Conservation (phyloP, 2,797 vertebrate species). For the Sciaenops ocellatus region DNA sequence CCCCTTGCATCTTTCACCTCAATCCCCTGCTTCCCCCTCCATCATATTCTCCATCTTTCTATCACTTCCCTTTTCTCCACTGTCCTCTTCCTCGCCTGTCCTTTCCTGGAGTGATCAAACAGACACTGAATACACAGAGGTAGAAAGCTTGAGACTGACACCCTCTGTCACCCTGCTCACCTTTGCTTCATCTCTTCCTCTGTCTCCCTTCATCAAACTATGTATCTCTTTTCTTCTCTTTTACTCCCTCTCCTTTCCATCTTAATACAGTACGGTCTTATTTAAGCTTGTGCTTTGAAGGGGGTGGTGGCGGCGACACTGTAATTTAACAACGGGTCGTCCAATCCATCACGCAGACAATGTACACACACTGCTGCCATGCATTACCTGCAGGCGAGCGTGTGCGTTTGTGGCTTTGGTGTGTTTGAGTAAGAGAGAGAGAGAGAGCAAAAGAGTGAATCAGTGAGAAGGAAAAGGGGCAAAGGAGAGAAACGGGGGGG, state of each 20-base stretch:
- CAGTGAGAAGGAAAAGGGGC: constrained; percentile 30
- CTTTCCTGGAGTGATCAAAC: constrained; percentile 31
- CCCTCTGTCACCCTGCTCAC: constrained; percentile 11
- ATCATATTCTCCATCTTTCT: constrained; percentile 32
- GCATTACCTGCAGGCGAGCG: constrained; percentile 61
- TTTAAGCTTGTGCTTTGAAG: constrained; percentile 51
- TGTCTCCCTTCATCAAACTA: constrained; percentile 48
- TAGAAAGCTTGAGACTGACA: constrained; percentile 31
- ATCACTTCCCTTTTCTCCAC: constrained; percentile 25
- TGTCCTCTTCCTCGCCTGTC: neutral
- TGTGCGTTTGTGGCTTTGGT: constrained; percentile 25
- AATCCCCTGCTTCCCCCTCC: constrained; percentile 22
- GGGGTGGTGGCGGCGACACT: constrained; percentile 14
- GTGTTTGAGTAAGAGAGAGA: constrained; percentile 39
- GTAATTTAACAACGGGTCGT: constrained; percentile 66
- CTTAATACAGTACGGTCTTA: constrained; percentile 56
- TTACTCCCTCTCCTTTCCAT: constrained; percentile 29
- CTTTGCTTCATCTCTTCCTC: constrained; percentile 18
- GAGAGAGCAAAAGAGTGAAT: constrained; percentile 44
- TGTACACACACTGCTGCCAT: constrained; percentile 50
- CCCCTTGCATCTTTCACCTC: constrained; percentile 31
- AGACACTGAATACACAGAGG: constrained; percentile 21
- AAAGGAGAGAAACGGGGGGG: neutral
- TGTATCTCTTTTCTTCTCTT: constrained; percentile 5
- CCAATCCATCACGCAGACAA: constrained; percentile 75